A percentile compares a stretch with the other conserved stretches of the same genome.
Conservation (phyloP, 2,888 invertebrate genomes). For the Netelia virgata region DNA sequence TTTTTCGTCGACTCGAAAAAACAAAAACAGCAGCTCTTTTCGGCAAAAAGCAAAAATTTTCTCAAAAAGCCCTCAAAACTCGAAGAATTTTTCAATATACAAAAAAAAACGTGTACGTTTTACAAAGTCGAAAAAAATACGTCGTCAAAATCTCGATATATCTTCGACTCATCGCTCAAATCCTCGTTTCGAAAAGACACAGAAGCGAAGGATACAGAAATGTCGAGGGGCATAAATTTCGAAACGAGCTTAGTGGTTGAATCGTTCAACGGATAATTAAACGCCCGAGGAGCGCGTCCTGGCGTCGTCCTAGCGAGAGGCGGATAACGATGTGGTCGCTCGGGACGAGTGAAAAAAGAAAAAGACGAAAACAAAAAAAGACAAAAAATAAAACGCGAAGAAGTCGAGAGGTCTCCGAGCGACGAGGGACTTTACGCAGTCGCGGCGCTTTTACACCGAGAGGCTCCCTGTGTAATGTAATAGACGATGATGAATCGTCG, state of each 20-base stretch:
- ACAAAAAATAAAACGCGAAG: constrained; percentile 35
- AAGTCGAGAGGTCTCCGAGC: constrained; percentile 54
- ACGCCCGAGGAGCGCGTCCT: constrained; percentile 44
- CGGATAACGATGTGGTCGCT: constrained; percentile 62
- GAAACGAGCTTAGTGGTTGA: constrained; percentile 19
- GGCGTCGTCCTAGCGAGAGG: constrained; percentile 6
- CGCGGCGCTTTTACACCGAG: constrained; percentile 50
- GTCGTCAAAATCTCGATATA: too few relatives aligned
- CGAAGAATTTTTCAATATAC: too few relatives aligned
- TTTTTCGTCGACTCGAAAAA: too few relatives aligned
- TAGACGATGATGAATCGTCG: constrained; percentile 67
- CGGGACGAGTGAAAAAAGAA: constrained; percentile 21
- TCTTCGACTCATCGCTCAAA: too few relatives aligned
- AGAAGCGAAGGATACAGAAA: not conserved
- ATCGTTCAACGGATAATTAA: constrained; percentile 64
- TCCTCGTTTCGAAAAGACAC: too few relatives aligned
- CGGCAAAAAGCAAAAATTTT: too few relatives aligned
- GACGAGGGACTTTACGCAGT: constrained; percentile 49
- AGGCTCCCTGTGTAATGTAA: constrained; percentile 33
- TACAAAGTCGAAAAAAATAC: too few relatives aligned
- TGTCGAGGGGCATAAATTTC: not conserved
- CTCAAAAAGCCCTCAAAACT: not conserved
- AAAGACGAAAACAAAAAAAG: constrained; percentile 4
- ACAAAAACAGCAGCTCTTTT: too few relatives aligned
- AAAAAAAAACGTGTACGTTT: too few relatives aligned